Base-by-base conservation (phyloP, 2,113 vertebrate genomes). In the Prochilodus magdalenae region DNA sequence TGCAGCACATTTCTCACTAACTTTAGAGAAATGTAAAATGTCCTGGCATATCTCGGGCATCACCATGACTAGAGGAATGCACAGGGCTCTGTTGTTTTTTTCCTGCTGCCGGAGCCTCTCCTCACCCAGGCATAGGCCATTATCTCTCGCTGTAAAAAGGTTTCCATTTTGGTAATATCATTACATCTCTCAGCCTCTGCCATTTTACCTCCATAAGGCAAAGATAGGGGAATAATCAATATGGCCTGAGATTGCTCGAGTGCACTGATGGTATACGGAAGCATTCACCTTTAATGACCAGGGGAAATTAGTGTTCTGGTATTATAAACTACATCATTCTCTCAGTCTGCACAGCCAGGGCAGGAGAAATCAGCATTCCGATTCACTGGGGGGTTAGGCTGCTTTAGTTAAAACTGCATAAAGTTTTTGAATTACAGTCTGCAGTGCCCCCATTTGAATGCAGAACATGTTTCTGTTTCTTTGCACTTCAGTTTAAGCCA, bases 211-310 rank as follows among this genome's bases (percentile, higher is more conserved):
- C 59, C 57, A 66, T 87, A 87, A 88, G 84, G 81, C 82, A 83
- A 79, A 75, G 85, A 86, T 24, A 87, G 82, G 47, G 85, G 87
- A 91, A 87, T 88, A 92, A 92, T 93, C 92, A 81, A 93, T 92
- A 92, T 82, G 85, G 89, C 90, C 90, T 91, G 84, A 88, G 89
- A 90, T 73, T 62, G 88, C 87, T 88, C 80, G 83, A 79, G 87
- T 87, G 91, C 88, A 89, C 53, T 77, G 80, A 87, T 87, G 84
- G 75, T 67, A 69, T 83, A 85, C 86, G 84, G 88, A 88, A 91
- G 85, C 87, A 86, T 86, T 91, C 88, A 86, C 79, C 85, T 89
- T 86, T 90, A 88, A 92, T 77, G 77, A 73, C 65, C 62, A 71
- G 5, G 66, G 65, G 69, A 81, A 74, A 67, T 57, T 44, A 70